These are phyloP conservation scores for Diaphora mendica DNA, from an alignment of 2,888 invertebrate species.

Conservation along the genomic window DNA sequence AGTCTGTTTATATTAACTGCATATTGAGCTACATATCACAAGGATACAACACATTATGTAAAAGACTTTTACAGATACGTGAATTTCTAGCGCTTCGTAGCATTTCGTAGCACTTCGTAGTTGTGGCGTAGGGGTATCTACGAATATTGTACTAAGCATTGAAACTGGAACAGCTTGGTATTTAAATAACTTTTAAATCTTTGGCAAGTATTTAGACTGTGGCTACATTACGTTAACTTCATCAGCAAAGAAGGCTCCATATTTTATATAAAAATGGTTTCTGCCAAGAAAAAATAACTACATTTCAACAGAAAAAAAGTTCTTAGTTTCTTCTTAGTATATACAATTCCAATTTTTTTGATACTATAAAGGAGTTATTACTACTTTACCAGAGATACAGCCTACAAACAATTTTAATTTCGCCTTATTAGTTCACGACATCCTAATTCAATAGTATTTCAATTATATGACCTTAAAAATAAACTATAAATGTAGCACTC, in stretches of 20 bases:
- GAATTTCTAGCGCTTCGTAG: slow-evolving; percentile 13
- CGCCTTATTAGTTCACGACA: too few relatives aligned
- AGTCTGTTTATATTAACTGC: too few relatives aligned
- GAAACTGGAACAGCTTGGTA: neutral
- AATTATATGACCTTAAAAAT: too few relatives aligned
- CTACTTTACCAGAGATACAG: too few relatives aligned
- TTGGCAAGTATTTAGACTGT: neutral
- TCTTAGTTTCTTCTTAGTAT: neutral
- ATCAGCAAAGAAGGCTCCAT: neutral
- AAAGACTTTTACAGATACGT: slow-evolving; percentile 18
- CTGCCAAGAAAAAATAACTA: neutral
- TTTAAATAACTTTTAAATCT: neutral
- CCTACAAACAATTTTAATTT: too few relatives aligned
- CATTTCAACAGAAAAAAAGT: neutral
- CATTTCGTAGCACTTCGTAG: slow-evolving; percentile 26
- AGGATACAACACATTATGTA: slow-evolving; percentile 31
- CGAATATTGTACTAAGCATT: neutral
- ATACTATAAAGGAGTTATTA: too few relatives aligned
- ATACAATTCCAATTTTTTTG: neutral
- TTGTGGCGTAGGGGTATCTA: slow-evolving; percentile 20
- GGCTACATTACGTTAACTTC: neutral
- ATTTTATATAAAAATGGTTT: neutral
- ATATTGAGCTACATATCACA: slow-evolving; percentile 46
- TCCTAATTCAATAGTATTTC: too few relatives aligned
- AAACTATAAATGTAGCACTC: too few relatives aligned